Base-by-base conservation (phyloP, 92 coral and sea anemone genomes). In the Paragorgia papillata region DNA sequence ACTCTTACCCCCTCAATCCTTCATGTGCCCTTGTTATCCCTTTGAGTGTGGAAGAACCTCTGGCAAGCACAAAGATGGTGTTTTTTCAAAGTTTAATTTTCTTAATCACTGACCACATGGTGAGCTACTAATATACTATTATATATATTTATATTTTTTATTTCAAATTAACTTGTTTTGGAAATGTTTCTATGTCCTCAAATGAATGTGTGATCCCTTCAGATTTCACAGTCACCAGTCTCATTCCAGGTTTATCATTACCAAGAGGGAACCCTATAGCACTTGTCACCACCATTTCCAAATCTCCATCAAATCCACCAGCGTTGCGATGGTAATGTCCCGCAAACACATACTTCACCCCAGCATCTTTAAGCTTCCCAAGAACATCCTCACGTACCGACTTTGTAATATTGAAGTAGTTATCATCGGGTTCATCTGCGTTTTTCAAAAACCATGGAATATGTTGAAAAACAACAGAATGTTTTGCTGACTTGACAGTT, bases 321-420 rank as follows among this genome's bases (percentile, higher is more conserved):
- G 99, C 99, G 83, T 95, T 95, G 62, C 92, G 75, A 76, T 95
- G 99, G 57, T 95, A 95, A 78, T 95, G 99, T 50, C 99, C 99
- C 9, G 99, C 99, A 87, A 95, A 95, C 19, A 95, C 84, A 66
- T 91, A 87, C 71, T 79, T 91, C 22, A 95, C 81, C 15, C 99
- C 99, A 19, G 99, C 99, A 33, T 74, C 85, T 71, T 82, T 86
- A 18, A 95, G 64, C 71, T 91, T 95, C 73, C 71, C 66, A 0
- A 95, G 57, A 89, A 91, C 86, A 29, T 60, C 79, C 30, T 74
- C 82, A 21, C 99, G 82, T 9, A 68, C 73, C 13, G 87, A 69
- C 73, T 40, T 56, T 2, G 75, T 69, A 67, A 95, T 87, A 74
- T 95, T 95, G 68, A 95, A 95, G 82, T 95, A 95, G 18, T 32